These are phyloP conservation scores for Hucho hucho DNA, from an alignment of 2,113 vertebrate genomes.

Conservation along the genomic window DNA sequence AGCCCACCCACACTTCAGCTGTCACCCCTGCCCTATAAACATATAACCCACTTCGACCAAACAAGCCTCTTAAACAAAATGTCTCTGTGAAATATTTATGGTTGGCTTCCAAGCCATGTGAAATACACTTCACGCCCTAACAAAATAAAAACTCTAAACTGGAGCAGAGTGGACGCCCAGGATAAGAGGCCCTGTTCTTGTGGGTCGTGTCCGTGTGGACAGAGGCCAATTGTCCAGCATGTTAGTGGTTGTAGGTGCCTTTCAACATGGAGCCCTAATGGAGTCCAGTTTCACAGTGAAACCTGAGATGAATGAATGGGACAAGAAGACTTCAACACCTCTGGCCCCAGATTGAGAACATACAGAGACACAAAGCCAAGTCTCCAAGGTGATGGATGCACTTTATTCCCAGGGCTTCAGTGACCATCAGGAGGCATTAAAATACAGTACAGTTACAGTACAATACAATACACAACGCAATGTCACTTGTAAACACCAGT, in stretches of 20 bases:
- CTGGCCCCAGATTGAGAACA: background rate
- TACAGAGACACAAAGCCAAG: background rate
- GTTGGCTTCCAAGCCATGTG: background rate
- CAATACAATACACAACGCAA: background rate
- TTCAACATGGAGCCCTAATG: background rate
- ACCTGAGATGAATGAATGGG: slow-evolving; percentile 16
- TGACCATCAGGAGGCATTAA: slow-evolving; percentile 1
- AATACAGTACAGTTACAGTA: background rate
- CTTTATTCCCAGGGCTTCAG: slow-evolving; percentile 1
- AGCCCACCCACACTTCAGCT: background rate
- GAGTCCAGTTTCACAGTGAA: slow-evolving; percentile 44
- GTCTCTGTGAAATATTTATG: background rate
- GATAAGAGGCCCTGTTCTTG: background rate
- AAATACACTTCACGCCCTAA: background rate
- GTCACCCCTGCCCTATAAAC: background rate
- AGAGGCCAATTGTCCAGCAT: slow-evolving; percentile 22
- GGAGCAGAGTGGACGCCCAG: background rate
- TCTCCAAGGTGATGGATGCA: background rate
- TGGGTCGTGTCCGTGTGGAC: background rate
- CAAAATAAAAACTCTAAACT: background rate
- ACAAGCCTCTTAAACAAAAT: no score
- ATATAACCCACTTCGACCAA: background rate
- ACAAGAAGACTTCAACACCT: slow-evolving; percentile 3
- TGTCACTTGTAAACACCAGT: slow-evolving; percentile 7
- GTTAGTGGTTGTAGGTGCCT: slow-evolving; percentile 28